A percentile compares a stretch with the other conserved stretches of the same genome.
These are phyloP conservation scores for Malurus cyaneus DNA, from an alignment of 2,113 vertebrate genomes.

Conservation along the genomic window DNA sequence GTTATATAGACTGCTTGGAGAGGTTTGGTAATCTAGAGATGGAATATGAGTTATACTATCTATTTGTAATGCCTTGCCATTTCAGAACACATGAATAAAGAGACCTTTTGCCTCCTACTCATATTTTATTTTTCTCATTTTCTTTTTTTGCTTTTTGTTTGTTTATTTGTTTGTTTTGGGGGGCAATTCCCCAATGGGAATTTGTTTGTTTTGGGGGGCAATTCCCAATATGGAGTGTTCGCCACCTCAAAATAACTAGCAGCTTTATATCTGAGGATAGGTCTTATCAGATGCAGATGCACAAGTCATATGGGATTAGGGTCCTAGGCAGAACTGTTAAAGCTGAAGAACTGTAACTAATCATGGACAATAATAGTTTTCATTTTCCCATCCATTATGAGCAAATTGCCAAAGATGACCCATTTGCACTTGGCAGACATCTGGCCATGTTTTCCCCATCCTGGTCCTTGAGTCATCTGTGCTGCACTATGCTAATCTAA, in stretches of 20 bases:
- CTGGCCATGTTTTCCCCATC: not conserved
- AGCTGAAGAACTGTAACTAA: not conserved
- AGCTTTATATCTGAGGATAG: not conserved
- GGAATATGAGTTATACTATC: not conserved
- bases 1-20: not conserved
- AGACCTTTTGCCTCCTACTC: not conserved
- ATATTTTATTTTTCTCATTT: not conserved
- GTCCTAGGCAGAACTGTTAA: not conserved
- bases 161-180: not conserved
- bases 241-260: not conserved
- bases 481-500: not conserved
- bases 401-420: not conserved
- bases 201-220: not conserved
- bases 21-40: not conserved
- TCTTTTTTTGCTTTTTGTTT: not conserved
- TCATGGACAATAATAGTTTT: not conserved
- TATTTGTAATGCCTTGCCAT: not conserved
- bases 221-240: not conserved
- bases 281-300: not conserved
- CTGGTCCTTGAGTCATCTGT: not conserved
- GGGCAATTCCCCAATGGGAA: too few relatives aligned
- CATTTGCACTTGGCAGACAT: not conserved
- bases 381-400: not conserved
- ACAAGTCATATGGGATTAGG: not conserved
- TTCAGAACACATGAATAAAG: not conserved